These are phyloP conservation scores for Harpegnathos saltator DNA, from an alignment of 1,140 invertebrate species.

Conservation along the genomic window DNA sequence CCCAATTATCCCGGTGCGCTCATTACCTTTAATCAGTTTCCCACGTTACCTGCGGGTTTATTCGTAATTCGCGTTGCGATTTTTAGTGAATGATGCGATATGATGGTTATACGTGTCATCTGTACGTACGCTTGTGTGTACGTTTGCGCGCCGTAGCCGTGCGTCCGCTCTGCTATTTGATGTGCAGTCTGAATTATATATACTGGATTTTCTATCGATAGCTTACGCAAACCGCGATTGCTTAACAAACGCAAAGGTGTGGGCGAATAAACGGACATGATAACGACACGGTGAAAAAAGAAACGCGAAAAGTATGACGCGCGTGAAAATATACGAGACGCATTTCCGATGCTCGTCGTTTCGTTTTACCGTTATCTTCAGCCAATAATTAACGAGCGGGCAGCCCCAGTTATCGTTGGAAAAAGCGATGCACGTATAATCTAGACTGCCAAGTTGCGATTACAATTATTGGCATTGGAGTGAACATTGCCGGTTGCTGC, in stretches of 20 bases:
- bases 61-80: slow-evolving; percentile 22
- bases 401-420: background rate
- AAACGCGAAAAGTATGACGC: background rate
- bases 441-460: slow-evolving; percentile 9
- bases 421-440: background rate
- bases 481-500: slow-evolving; percentile 1
- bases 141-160: background rate
- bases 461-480: slow-evolving; percentile 5
- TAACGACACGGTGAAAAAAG: background rate
- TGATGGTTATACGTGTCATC: slow-evolving; percentile 9
- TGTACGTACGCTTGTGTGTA: background rate
- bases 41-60: slow-evolving; percentile 9
- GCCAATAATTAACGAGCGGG: background rate
- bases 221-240: background rate
- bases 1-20: slow-evolving; percentile 25
- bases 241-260: background rate
- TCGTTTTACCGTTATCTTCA: background rate
- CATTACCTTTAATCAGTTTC: slow-evolving; percentile 50
- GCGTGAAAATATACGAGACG: background rate
- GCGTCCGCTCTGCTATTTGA: background rate
- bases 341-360: background rate
- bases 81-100: slow-evolving; percentile 37
- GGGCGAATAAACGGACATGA: no score
- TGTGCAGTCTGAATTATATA: background rate
- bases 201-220: slow-evolving; percentile 5